phyloP scores from a whole-genome alignment of 1,140 invertebrate species.

The Meloidogyne hapla region DNA sequence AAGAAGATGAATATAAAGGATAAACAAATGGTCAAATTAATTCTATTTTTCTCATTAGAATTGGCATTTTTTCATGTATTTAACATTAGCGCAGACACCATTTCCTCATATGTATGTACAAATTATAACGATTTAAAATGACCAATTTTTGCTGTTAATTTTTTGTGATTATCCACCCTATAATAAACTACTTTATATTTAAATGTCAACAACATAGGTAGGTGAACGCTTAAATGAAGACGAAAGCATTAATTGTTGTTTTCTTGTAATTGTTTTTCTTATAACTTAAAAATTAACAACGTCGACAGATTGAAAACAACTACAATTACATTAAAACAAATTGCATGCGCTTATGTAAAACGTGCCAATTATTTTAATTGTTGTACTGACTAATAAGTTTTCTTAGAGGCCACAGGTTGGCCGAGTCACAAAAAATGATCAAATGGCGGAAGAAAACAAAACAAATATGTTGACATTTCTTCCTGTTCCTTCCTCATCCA shows the following conservation, averaged over 20 bases:
- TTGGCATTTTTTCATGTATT: neutral
- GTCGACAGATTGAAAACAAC: neutral
- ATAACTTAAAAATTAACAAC: neutral
- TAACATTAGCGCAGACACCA: neutral
- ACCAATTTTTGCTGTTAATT: neutral
- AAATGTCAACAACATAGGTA: neutral
- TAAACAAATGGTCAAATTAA: neutral
- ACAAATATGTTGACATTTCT: neutral
- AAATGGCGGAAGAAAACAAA: constrained; percentile 19
- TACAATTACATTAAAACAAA: neutral
- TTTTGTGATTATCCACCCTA: neutral
- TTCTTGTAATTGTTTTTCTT: neutral
- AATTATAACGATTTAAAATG: neutral
- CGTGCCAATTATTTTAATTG: neutral
- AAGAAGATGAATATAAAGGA: neutral
- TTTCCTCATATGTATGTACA: neutral
- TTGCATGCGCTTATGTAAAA: neutral
- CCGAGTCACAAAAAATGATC: neutral
- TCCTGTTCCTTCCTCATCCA: neutral
- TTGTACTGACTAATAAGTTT: neutral
- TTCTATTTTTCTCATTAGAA: neutral
- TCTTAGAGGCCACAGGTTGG: neutral
- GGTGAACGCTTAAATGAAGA: neutral
- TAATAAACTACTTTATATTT: neutral
- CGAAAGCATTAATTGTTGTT: neutral